phyloP scores from a whole-genome alignment of 2,113 vertebrate genomes.

The Sebastes fasciatus region DNA sequence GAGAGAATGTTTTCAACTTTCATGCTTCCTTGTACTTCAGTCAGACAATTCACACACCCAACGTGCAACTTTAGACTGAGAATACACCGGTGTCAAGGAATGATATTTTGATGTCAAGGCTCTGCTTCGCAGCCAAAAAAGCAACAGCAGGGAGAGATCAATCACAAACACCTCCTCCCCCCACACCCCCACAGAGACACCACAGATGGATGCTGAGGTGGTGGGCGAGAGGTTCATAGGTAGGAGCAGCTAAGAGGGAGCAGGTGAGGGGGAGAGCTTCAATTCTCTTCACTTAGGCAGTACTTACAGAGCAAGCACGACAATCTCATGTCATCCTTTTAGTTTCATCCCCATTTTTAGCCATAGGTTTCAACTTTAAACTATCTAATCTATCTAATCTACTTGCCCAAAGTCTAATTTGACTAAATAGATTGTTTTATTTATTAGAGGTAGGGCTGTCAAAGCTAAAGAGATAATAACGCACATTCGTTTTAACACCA shows the following conservation, averaged over 20 bases:
- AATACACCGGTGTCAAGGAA: constrained; percentile 38
- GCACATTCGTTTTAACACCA: too few relatives aligned
- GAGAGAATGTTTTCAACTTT: constrained; percentile 9
- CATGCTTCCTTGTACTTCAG: constrained; percentile 23
- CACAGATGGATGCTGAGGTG: constrained; percentile 34
- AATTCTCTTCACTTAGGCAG: constrained; percentile 2
- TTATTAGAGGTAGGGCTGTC: too few relatives aligned
- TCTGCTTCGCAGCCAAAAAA: constrained; percentile 13
- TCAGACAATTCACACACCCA: constrained; percentile 11
- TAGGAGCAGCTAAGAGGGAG: constrained; percentile 1
- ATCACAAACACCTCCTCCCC: constrained; percentile 3
- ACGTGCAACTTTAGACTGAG: constrained; percentile 13
- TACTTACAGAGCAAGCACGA: too few relatives aligned
- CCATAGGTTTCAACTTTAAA: too few relatives aligned
- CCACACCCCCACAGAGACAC: not conserved
- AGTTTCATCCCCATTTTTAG: too few relatives aligned
- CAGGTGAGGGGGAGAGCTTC: not conserved
- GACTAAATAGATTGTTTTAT: too few relatives aligned
- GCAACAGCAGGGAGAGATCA: constrained; percentile 56
- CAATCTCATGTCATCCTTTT: too few relatives aligned
- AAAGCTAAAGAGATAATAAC: too few relatives aligned
- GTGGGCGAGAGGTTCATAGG: constrained; percentile 25
- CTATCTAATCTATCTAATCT: too few relatives aligned
- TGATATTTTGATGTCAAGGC: constrained; percentile 30
- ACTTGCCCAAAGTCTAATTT: too few relatives aligned